A percentile compares a stretch with the other conserved stretches of the same genome.
phyloP scores from a whole-genome alignment of 2,888 invertebrate genomes.

The Pollenia angustigena region DNA sequence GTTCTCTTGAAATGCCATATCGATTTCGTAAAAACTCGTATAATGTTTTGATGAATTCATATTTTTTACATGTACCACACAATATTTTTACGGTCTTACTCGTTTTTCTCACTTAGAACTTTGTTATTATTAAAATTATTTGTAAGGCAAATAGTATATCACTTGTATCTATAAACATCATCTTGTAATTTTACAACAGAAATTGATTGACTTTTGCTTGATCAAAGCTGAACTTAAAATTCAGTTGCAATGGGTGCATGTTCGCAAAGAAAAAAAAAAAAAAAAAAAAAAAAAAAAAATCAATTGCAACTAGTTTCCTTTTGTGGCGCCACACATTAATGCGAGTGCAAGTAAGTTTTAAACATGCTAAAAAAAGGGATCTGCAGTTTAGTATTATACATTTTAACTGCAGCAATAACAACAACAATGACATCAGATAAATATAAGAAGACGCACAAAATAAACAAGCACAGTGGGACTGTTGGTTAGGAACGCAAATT shows the following conservation, averaged over 20 bases:
- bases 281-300: not conserved
- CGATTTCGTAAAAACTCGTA: too few species aligned
- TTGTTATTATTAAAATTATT: constrained; percentile 25
- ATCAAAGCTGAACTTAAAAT: constrained; percentile 57
- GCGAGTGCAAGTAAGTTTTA: not conserved
- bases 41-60: not conserved
- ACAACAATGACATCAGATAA: constrained; percentile 48
- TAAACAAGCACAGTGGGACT: not conserved
- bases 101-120: not conserved
- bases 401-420: constrained; percentile 2
- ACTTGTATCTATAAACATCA: constrained; percentile 46
- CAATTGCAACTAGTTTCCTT: constrained; percentile 54
- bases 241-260: constrained; percentile 27
- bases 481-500: too few species aligned
- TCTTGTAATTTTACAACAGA: constrained; percentile 31
- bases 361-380: constrained; percentile 32
- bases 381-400: constrained; percentile 13
- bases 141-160: constrained; percentile 16
- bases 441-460: constrained; percentile 1
- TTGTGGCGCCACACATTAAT: constrained; percentile 64
- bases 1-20: too few species aligned
- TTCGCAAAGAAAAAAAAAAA: constrained; percentile 8
- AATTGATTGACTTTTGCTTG: constrained; percentile 57
- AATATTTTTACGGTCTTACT: not conserved
- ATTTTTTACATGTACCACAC: not conserved